phyloP scores from a whole-genome alignment of 2,113 vertebrate species.

The Calidris pygmaea region DNA sequence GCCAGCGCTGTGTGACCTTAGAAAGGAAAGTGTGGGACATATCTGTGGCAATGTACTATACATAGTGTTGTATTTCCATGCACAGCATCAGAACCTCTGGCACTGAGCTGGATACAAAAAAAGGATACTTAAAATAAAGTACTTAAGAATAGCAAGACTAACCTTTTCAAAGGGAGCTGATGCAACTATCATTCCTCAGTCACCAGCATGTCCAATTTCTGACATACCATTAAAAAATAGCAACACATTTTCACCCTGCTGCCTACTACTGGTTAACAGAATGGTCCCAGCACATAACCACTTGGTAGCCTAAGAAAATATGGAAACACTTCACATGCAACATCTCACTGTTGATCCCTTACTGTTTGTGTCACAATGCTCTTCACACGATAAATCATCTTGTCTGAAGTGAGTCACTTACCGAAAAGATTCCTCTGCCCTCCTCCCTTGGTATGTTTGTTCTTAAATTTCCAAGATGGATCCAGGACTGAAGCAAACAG shows the following conservation, averaged over 20 bases:
- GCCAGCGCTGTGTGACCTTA: neutral
- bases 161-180: slow-evolving; percentile 53
- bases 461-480: slow-evolving; percentile 50
- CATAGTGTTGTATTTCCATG: slow-evolving; percentile 23
- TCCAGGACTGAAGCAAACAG: slow-evolving; percentile 22
- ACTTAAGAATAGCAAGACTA: slow-evolving; percentile 39
- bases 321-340: slow-evolving; percentile 11
- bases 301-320: slow-evolving; percentile 45
- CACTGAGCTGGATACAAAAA: neutral
- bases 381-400: slow-evolving; percentile 62
- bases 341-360: slow-evolving; percentile 25
- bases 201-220: slow-evolving; percentile 33
- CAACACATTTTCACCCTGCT: slow-evolving; percentile 38
- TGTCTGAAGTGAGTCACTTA: slow-evolving; percentile 55
- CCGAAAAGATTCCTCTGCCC: neutral
- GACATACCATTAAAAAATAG: slow-evolving; percentile 67
- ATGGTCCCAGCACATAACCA: slow-evolving; percentile 35
- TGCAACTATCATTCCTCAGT: slow-evolving; percentile 22
- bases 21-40: slow-evolving; percentile 30
- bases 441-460: slow-evolving; percentile 27
- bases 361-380: slow-evolving; percentile 43
- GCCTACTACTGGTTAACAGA: slow-evolving; percentile 30
- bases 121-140: slow-evolving; percentile 17
- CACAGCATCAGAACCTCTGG: slow-evolving; percentile 26
- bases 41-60: slow-evolving; percentile 43